These are phyloP conservation scores for Liparis tanakae DNA, from an alignment of 2,797 vertebrate species.

Conservation along the genomic window DNA sequence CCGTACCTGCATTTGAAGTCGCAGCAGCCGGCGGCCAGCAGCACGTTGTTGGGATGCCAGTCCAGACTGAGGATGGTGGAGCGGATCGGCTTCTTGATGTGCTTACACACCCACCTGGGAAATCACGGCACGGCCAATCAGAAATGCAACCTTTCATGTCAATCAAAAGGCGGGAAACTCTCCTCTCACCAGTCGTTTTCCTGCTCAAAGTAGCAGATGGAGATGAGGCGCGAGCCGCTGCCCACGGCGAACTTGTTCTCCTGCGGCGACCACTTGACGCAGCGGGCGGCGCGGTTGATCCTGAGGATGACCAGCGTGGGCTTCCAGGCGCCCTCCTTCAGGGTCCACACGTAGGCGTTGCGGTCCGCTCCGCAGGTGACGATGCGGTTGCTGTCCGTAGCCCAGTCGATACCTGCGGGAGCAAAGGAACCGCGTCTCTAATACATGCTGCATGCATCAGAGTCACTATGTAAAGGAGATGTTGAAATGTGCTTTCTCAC, in stretches of 20 bases:
- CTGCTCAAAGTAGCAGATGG: slow-evolving; percentile 98
- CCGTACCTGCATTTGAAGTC: slow-evolving; percentile 98
- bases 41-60: slow-evolving; percentile 99
- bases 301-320: slow-evolving; percentile 97
- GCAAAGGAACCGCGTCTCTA: neutral
- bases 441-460: neutral
- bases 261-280: slow-evolving; percentile 95
- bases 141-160: neutral
- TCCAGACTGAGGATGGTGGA: slow-evolving; percentile 98
- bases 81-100: slow-evolving; percentile 99
- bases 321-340: slow-evolving; percentile 96
- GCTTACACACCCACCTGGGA: slow-evolving; percentile 98
- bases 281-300: slow-evolving; percentile 97
- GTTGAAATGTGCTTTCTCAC: neutral
- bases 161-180: neutral
- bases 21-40: slow-evolving; percentile 90
- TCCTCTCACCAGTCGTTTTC: slow-evolving; percentile 96
- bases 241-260: slow-evolving; percentile 99
- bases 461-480: neutral
- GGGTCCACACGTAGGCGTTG: slow-evolving; percentile 98
- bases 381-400: slow-evolving; percentile 96
- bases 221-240: slow-evolving; percentile 97
- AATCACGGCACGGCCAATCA: slow-evolving; percentile 5
- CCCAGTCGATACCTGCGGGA: slow-evolving; percentile 95
- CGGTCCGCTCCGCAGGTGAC: slow-evolving; percentile 97